Base-by-base conservation (phyloP, 2,113 vertebrate genomes). In the Polypterus senegalus region DNA sequence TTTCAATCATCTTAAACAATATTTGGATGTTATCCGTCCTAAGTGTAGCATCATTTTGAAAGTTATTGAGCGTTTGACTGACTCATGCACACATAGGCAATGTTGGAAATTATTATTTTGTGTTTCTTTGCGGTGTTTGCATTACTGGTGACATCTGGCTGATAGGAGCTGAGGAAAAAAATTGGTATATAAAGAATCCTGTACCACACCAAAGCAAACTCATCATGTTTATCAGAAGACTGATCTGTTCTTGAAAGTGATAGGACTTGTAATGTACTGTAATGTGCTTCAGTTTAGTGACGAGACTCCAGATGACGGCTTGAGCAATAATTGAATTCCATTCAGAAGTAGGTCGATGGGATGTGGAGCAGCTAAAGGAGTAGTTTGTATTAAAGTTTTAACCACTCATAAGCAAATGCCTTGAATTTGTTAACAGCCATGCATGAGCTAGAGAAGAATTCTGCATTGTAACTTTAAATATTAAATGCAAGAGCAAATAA, bases 1-100 rank as follows among this genome's bases (percentile, higher is more conserved):
- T 95, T 97, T 98, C 94, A 97, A 94, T 97, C 94, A 95, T 91
- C 89, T 86, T 83, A 91, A 95, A 95, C 92, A 89, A 86, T 92
- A 90, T 97, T 95, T 92, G 82, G 85, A 81, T 86, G 83, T 86
- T 88, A 88, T 89, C 84, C 86, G 84, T 89, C 81, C 73, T 74
- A 76, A 89, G 83, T 83, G 77, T 82, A 82, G 84, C 79, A 85
- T 87, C 88, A 87, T 80, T 86, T 86, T 85, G 80, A 89, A 92
- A 90, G 88, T 81, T 85, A 87, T 83, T 79, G 89, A 90, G 88
- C 87, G 81, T 91, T 87, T 93, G 89, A 94, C 88, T 87, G 78
- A 80, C 84, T 87, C 61, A 2, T 82, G 85, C 84, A 85, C 76
- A 57, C 85, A 86, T 73, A 80, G 88, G 77, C 84, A 76, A 89